Conservation (phyloP, 2,888 invertebrate species). For the Lysandra coridon region DNA sequence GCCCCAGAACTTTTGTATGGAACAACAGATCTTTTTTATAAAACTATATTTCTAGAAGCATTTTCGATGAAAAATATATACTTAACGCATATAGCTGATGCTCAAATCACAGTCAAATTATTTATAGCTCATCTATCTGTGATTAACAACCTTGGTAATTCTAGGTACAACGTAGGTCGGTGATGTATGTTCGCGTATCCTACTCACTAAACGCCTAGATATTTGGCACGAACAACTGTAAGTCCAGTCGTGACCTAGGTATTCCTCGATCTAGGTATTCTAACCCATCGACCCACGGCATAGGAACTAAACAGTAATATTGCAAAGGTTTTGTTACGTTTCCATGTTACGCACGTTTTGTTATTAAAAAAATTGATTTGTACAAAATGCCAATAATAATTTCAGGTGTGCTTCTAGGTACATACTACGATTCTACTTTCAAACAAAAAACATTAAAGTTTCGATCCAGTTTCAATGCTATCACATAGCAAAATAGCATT, state of each 20-base stretch:
- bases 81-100: background rate
- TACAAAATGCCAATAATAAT: background rate
- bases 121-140: background rate
- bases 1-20: no score
- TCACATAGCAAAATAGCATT: no score
- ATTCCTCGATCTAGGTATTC: background rate
- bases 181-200: conserved; percentile 8
- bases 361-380: background rate
- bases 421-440: no score
- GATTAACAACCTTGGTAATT: background rate
- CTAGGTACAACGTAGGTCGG: background rate
- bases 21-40: no score
- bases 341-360: no score
- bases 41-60: background rate
- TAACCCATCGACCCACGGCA: background rate
- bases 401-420: no score
- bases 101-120: background rate
- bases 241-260: background rate
- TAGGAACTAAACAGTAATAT: background rate
- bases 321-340: background rate
- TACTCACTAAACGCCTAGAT: conserved; percentile 9
- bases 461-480: no score
- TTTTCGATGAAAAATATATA: background rate
- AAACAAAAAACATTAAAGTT: no score
- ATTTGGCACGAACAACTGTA: background rate